Conservation (phyloP, 2,113 vertebrate species). For the Neomonachus schauinslandi region DNA sequence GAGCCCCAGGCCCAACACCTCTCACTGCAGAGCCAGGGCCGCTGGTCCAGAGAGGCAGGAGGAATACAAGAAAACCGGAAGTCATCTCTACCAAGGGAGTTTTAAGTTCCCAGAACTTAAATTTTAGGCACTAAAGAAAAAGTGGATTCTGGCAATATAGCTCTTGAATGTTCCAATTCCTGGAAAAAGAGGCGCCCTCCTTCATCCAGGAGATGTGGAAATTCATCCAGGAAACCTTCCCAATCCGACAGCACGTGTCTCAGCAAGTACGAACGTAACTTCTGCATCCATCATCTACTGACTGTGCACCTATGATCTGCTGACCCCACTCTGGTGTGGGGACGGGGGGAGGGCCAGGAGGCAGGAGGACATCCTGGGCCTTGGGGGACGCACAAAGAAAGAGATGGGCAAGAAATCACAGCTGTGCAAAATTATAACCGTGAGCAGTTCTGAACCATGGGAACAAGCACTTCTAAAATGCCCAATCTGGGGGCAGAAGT, state of each 20-base stretch:
- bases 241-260: fast-evolving
- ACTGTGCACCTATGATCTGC: fast-evolving
- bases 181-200: not conserved
- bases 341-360: not conserved
- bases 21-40: not conserved
- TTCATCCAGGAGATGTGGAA: not conserved
- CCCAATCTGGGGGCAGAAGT: fast-evolving
- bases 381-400: not conserved
- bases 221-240: not conserved
- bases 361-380: fast-evolving
- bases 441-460: constrained; percentile 83
- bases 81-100: not conserved
- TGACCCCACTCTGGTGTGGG: fast-evolving
- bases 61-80: not conserved
- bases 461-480: not conserved
- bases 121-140: not conserved
- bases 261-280: not conserved
- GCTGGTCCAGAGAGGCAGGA: not conserved
- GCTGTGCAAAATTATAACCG: constrained; percentile 78
- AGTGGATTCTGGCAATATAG: not conserved
- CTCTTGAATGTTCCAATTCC: not conserved
- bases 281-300: not conserved
- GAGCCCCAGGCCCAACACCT: not conserved
- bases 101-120: not conserved
- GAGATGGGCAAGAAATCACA: not conserved